These are phyloP conservation scores for Drosophila barbarae DNA, from an alignment of 2,888 invertebrate genomes.

Conservation along the genomic window DNA sequence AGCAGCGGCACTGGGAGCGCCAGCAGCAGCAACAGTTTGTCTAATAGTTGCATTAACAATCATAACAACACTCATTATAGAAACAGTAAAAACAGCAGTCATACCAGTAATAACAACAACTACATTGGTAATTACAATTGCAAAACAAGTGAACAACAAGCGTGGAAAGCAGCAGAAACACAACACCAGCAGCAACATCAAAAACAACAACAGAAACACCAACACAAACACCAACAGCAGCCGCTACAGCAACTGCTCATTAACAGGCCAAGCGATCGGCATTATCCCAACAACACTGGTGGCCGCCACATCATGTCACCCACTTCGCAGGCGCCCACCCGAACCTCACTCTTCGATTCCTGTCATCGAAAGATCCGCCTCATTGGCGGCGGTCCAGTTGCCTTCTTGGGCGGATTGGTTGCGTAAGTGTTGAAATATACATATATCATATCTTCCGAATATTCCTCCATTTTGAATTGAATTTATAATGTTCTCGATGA, in stretches of 20 bases:
- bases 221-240: slow-evolving; percentile 33
- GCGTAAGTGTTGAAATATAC: slow-evolving; percentile 82
- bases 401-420: slow-evolving; percentile 85
- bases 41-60: slow-evolving; percentile 66
- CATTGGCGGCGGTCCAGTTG: slow-evolving; percentile 85
- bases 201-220: slow-evolving; percentile 32
- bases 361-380: slow-evolving; percentile 87
- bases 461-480: slow-evolving; percentile 1
- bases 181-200: slow-evolving; percentile 18
- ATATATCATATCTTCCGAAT: not conserved
- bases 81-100: slow-evolving; percentile 64
- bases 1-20: slow-evolving; percentile 30
- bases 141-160: slow-evolving; percentile 67
- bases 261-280: slow-evolving; percentile 31
- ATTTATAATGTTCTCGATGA: slow-evolving; percentile 8
- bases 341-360: slow-evolving; percentile 85
- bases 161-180: slow-evolving; percentile 44
- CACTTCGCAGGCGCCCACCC: slow-evolving; percentile 80
- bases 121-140: slow-evolving; percentile 68
- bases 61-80: slow-evolving; percentile 67
- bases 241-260: slow-evolving; percentile 36
- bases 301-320: slow-evolving; percentile 70
- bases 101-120: slow-evolving; percentile 51
- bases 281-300: slow-evolving; percentile 32
- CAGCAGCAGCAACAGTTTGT: slow-evolving; percentile 53